Evolutionary conservation across 2,888 invertebrate species (phyloP).

Genomic region (Eupithecia subumbrata): DNA sequence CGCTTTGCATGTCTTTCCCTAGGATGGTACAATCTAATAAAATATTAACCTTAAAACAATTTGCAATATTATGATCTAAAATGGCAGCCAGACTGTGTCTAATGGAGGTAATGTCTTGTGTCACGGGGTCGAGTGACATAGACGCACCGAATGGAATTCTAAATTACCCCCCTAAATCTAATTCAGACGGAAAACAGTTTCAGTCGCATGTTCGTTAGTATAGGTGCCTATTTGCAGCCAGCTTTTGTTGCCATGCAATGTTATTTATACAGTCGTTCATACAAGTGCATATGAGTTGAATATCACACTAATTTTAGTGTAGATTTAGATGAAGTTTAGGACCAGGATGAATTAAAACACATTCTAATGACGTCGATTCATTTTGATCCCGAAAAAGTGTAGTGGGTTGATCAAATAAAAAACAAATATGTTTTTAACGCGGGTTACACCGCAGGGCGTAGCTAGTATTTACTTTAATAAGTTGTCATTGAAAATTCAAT

Average conservation of each 20-base stretch:
- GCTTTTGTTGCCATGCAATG: neutral
- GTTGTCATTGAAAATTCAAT: too few relatives aligned
- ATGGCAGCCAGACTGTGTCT: constrained; percentile 42
- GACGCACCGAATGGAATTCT: constrained; percentile 63
- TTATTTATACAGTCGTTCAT: too few relatives aligned
- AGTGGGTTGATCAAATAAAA: too few relatives aligned
- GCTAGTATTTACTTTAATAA: too few relatives aligned
- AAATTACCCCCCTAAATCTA: constrained; percentile 59
- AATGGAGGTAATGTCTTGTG: constrained; percentile 48
- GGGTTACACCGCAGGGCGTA: too few relatives aligned
- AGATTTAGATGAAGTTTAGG: too few relatives aligned
- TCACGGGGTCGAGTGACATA: constrained; percentile 42
- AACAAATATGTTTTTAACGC: too few relatives aligned
- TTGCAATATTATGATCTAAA: constrained; percentile 28
- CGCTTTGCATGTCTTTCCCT: neutral
- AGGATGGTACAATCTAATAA: neutral
- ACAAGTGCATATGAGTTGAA: too few relatives aligned
- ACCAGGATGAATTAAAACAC: too few relatives aligned
- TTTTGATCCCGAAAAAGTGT: too few relatives aligned
- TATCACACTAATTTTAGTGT: too few relatives aligned
- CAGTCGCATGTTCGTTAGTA: neutral
- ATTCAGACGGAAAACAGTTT: constrained; percentile 39
- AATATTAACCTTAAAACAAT: neutral
- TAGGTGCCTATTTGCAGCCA: neutral
- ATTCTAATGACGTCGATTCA: too few relatives aligned